Conservation (phyloP, 1,140 invertebrate genomes). For the Drosophila chauvacae region DNA sequence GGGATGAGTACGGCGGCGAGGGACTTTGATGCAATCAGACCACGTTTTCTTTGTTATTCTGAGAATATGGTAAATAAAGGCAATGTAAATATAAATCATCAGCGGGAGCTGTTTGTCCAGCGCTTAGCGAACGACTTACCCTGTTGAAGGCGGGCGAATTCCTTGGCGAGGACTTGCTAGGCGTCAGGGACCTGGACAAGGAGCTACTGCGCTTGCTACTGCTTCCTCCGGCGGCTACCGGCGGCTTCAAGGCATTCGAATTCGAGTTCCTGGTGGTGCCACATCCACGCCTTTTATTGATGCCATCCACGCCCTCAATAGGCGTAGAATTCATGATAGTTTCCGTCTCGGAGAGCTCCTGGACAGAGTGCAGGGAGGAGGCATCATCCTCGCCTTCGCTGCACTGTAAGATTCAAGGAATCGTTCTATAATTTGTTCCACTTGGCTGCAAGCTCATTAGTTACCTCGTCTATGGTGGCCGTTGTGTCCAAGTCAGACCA, state of each 20-base stretch:
- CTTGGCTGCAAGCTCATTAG: too few species aligned
- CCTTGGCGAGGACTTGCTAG: conserved; percentile 55
- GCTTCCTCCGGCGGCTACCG: conserved; percentile 3
- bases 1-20: conserved; percentile 10
- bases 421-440: background rate
- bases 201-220: conserved; percentile 47
- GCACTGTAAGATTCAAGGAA: conserved; percentile 20
- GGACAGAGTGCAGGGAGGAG: conserved; percentile 56
- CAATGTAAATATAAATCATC: background rate
- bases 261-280: conserved; percentile 39
- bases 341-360: conserved; percentile 73
- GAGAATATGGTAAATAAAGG: conserved; percentile 24
- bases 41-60: conserved; percentile 78
- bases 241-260: conserved; percentile 49
- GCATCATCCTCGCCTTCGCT: conserved; percentile 66
- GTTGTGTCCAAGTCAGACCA: conserved; percentile 82
- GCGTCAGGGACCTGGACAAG: conserved; percentile 58
- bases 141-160: conserved; percentile 55
- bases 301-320: conserved; percentile 50
- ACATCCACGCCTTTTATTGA: conserved; percentile 33
- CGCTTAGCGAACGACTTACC: conserved; percentile 43
- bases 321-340: conserved; percentile 83
- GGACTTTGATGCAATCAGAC: conserved; percentile 38
- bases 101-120: conserved; percentile 20
- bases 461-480: conserved; percentile 73